Conservation (phyloP, 2,797 vertebrate genomes). For the Eulemur coronatus region DNA sequence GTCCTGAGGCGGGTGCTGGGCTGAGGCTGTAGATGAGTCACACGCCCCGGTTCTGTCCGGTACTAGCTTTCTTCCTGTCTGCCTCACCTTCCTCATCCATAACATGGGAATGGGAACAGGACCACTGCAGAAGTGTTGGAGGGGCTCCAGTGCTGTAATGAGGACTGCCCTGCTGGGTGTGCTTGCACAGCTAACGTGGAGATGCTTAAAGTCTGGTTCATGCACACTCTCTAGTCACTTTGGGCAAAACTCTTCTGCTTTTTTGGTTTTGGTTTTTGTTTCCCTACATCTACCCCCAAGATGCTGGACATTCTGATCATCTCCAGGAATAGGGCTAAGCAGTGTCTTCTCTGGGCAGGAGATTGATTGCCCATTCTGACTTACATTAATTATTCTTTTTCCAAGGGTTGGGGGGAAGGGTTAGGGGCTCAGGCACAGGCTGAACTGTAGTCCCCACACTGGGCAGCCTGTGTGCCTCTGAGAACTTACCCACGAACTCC, state of each 20-base stretch:
- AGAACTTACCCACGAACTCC: neutral
- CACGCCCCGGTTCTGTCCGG: neutral
- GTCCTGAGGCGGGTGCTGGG: neutral
- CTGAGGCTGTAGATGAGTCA: neutral
- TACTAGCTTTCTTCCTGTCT: neutral
- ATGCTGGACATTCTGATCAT: neutral
- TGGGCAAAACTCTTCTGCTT: neutral
- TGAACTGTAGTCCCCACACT: neutral
- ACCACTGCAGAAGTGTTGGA: neutral
- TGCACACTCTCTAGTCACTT: neutral
- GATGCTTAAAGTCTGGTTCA: neutral
- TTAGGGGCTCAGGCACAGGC: neutral
- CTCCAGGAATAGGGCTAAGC: neutral
- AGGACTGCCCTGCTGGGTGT: neutral
- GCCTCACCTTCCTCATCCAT: neutral
- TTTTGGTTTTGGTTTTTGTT: neutral
- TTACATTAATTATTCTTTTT: neutral
- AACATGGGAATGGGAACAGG: neutral
- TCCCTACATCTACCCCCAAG: neutral
- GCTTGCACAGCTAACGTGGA: no score
- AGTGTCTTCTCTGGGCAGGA: neutral
- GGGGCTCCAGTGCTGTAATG: neutral
- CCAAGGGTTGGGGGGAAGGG: neutral
- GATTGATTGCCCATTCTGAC: neutral
- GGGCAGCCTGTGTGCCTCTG: neutral